A percentile compares a stretch with the other conserved stretches of the same genome.
Conservation (phyloP, 2,888 invertebrate genomes). For the Cephonodes hylas region DNA sequence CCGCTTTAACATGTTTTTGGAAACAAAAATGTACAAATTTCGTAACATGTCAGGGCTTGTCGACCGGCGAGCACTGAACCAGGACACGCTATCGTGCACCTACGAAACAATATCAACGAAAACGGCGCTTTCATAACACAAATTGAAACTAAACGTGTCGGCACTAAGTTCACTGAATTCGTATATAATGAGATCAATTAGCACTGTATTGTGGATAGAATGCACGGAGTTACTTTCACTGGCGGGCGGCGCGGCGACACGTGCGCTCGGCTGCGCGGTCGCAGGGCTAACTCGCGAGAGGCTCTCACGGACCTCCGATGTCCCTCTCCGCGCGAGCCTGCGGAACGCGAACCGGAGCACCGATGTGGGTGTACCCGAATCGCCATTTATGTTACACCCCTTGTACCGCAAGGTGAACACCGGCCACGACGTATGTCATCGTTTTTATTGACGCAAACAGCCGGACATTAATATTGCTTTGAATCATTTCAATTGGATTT, state of each 20-base stretch:
- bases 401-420: conserved; percentile 26
- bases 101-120: conserved; percentile 26
- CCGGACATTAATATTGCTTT: neutral
- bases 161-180: conserved; percentile 22
- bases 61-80: conserved; percentile 24
- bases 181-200: conserved; percentile 21
- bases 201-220: conserved; percentile 14
- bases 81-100: conserved; percentile 20
- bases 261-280: conserved; percentile 63
- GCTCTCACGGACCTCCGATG: conserved; percentile 29
- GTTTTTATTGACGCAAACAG: conserved; percentile 44
- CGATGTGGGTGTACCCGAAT: conserved; percentile 68
- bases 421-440: conserved; percentile 19
- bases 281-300: conserved; percentile 68
- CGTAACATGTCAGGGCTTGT: conserved; percentile 25
- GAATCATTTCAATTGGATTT: neutral
- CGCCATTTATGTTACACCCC: conserved; percentile 67
- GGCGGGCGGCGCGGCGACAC: conserved; percentile 39
- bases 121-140: conserved; percentile 23
- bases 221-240: conserved; percentile 59
- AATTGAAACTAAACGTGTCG: conserved; percentile 15
- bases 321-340: conserved; percentile 60
- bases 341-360: conserved; percentile 52
- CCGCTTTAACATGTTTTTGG: conserved; percentile 10
- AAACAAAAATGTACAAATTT: conserved; percentile 25